Percentiles rank a stretch among this genome's conserved stretches.
phyloP scores from a whole-genome alignment of 2,888 invertebrate species.

The Neria commutata region DNA sequence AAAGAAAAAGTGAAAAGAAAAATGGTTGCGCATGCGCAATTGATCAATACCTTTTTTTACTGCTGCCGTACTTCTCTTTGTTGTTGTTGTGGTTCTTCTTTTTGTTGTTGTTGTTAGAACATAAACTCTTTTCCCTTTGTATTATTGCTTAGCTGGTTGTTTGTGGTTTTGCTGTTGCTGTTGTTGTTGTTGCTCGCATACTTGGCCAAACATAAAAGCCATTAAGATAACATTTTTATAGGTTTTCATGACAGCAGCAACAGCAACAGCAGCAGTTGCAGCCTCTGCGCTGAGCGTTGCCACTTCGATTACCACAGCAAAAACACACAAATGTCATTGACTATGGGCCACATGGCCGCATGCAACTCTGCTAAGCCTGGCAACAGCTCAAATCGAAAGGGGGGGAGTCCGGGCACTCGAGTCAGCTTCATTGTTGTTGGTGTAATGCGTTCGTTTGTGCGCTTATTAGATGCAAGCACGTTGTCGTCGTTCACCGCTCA shows the following conservation, averaged over 20 bases:
- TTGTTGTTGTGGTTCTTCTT: constrained; percentile 3
- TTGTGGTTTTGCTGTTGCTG: constrained; percentile 18
- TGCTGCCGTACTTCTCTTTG: constrained; percentile 7
- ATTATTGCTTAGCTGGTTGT: constrained; percentile 21
- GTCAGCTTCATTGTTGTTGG: background rate
- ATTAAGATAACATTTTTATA: constrained; percentile 55
- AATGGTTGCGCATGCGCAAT: constrained; percentile 47
- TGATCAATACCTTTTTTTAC: constrained; percentile 10
- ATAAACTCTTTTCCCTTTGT: no score
- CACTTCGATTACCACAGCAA: no score
- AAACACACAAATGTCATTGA: constrained; percentile 51
- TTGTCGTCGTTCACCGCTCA: constrained; percentile 7
- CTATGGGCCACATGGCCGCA: constrained; percentile 27
- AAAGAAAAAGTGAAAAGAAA: constrained; percentile 13
- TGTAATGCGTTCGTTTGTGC: constrained; percentile 28
- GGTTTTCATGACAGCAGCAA: constrained; percentile 22
- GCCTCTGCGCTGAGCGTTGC: background rate
- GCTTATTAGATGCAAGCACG: constrained; percentile 51
- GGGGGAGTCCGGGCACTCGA: background rate
- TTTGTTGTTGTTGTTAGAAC: constrained; percentile 8
- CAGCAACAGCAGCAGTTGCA: background rate
- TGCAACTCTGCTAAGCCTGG: background rate
- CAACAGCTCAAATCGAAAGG: background rate
- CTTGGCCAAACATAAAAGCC: constrained; percentile 57
- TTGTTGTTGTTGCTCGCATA: constrained; percentile 42